phyloP scores from a whole-genome alignment of 2,797 vertebrate species.

The Anomalospiza imberbis region DNA sequence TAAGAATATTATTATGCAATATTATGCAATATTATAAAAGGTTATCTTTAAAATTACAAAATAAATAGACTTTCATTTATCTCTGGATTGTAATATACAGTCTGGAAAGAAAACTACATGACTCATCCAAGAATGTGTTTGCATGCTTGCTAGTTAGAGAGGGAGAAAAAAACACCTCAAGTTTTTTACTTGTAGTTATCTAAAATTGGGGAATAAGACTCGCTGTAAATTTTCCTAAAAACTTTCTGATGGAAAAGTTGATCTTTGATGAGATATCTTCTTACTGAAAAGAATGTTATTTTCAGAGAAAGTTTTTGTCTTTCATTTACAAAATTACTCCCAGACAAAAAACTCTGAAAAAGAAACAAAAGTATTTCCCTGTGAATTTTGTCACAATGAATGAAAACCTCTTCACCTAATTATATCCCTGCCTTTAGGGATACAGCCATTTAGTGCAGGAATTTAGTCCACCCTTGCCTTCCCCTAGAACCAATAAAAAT shows the following conservation, averaged over 20 bases:
- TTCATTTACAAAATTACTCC: not conserved
- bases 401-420: not conserved
- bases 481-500: not conserved
- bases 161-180: rapidly evolving
- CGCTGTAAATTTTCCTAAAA: not conserved
- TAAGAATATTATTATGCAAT: not conserved
- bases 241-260: not conserved
- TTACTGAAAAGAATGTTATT: not conserved
- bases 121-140: not conserved
- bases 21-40: not conserved
- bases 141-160: not conserved
- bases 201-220: not conserved
- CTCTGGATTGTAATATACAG: not conserved
- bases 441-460: not conserved
- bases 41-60: not conserved
- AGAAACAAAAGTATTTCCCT: not conserved
- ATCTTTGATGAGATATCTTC: not conserved
- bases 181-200: not conserved
- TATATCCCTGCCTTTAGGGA: not conserved
- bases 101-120: not conserved
- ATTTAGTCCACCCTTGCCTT: not conserved
- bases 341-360: not conserved
- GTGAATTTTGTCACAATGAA: not conserved
- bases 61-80: not conserved
- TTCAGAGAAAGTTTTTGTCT: not conserved